Evolutionary conservation across 1,140 invertebrate genomes (phyloP).

Genomic region (Drosophila pruinosa): DNA sequence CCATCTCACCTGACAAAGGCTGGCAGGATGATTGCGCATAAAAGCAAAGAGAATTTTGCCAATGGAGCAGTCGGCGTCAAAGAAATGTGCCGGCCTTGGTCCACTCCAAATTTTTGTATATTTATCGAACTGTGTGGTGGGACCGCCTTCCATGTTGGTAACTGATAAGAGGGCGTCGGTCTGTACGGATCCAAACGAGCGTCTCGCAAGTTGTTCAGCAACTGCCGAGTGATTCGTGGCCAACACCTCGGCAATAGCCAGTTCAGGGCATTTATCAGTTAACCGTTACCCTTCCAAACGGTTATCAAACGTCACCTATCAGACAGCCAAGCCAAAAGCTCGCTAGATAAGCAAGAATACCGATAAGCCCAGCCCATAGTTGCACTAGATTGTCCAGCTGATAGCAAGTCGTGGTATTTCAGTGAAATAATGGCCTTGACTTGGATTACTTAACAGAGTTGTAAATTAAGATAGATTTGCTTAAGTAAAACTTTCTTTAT

Average conservation of each 20-base stretch:
- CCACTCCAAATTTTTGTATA: slow-evolving; percentile 82
- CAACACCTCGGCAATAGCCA: slow-evolving; percentile 12
- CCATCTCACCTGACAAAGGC: slow-evolving; percentile 63
- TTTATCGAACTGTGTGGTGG: slow-evolving; percentile 76
- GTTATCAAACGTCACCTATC: slow-evolving; percentile 57
- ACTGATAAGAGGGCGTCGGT: slow-evolving; percentile 52
- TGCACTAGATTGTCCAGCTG: slow-evolving; percentile 18
- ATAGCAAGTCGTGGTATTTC: slow-evolving; percentile 3
- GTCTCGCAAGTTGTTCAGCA: slow-evolving; percentile 41
- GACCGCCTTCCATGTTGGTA: slow-evolving; percentile 65
- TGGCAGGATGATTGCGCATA: slow-evolving; percentile 75
- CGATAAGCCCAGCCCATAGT: slow-evolving; percentile 27
- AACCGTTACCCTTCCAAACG: slow-evolving; percentile 53
- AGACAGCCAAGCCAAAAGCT: neutral
- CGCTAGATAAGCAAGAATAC: slow-evolving; percentile 3
- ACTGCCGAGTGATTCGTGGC: slow-evolving; percentile 47
- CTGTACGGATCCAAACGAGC: slow-evolving; percentile 38
- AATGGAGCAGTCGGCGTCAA: slow-evolving; percentile 76
- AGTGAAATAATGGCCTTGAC: slow-evolving; percentile 6
- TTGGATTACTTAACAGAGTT: slow-evolving; percentile 5
- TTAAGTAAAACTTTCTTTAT: no score
- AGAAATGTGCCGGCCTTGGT: slow-evolving; percentile 72
- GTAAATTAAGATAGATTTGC: neutral
- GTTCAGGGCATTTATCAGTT: slow-evolving; percentile 45
- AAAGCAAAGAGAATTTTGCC: slow-evolving; percentile 79